These are phyloP conservation scores for Pimephales promelas DNA, from an alignment of 2,113 vertebrate genomes.

Conservation along the genomic window DNA sequence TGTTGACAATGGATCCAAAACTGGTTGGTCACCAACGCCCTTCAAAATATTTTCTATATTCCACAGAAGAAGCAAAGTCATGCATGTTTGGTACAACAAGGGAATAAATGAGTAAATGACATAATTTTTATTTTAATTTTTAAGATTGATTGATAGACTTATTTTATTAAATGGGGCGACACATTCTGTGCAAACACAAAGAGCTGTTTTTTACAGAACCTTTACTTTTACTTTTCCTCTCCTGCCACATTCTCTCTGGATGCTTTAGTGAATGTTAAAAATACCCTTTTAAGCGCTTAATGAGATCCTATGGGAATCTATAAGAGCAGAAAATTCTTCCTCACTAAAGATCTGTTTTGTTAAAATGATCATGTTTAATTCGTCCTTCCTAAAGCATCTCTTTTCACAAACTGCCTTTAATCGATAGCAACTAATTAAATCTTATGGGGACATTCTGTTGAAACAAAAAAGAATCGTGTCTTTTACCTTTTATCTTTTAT, in stretches of 20 bases:
- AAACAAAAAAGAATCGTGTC: background rate
- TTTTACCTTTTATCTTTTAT: too few relatives aligned
- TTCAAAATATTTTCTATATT: background rate
- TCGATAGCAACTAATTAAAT: slow-evolving; percentile 18
- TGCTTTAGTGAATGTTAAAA: slow-evolving; percentile 45
- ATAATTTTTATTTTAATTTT: background rate
- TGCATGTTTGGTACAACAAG: background rate
- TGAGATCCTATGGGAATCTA: slow-evolving; percentile 48
- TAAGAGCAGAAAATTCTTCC: slow-evolving; percentile 33
- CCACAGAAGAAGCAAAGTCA: background rate
- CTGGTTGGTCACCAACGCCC: too few relatives aligned
- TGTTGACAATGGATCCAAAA: too few relatives aligned
- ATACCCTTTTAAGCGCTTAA: slow-evolving; percentile 46
- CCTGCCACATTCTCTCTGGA: background rate
- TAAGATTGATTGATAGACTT: background rate
- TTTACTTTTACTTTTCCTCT: background rate
- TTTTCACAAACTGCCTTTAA: slow-evolving; percentile 30
- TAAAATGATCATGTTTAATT: slow-evolving; percentile 31
- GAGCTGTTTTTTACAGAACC: slow-evolving; percentile 3
- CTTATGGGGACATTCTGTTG: slow-evolving; percentile 17
- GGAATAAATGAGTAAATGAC: background rate
- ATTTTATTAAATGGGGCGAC: background rate
- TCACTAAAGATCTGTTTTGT: slow-evolving; percentile 49
- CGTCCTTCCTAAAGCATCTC: slow-evolving; percentile 30
- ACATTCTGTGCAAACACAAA: background rate